Conservation (phyloP, 2,888 invertebrate genomes). For the Ptilodon capucinus region DNA sequence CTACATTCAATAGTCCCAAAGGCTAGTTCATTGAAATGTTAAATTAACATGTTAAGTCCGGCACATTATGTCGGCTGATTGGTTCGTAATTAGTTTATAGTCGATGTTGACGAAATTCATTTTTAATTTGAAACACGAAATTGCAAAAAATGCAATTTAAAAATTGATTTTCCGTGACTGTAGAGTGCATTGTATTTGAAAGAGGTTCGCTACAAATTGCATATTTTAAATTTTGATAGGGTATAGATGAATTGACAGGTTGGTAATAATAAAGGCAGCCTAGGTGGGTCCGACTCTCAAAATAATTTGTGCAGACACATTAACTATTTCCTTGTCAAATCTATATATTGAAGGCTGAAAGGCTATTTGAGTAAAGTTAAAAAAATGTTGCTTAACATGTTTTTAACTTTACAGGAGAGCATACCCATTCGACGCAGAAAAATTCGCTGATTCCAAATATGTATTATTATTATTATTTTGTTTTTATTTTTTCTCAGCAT, state of each 20-base stretch:
- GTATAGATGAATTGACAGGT: not conserved
- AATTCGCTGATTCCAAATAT: too few relatives aligned
- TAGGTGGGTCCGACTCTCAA: too few relatives aligned
- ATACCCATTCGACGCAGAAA: too few relatives aligned
- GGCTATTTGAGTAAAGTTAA: too few relatives aligned
- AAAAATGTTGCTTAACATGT: too few relatives aligned
- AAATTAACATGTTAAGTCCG: constrained; percentile 35
- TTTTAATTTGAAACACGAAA: not conserved
- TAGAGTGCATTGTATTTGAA: not conserved
- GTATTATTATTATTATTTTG: too few relatives aligned
- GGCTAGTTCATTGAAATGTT: constrained; percentile 21
- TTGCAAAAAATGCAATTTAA: not conserved
- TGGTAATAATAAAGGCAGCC: too few relatives aligned
- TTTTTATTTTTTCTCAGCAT: too few relatives aligned
- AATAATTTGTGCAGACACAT: too few relatives aligned
- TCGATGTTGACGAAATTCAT: not conserved
- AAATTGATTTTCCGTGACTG: constrained; percentile 1
- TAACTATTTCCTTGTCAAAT: too few relatives aligned
- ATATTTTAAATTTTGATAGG: not conserved
- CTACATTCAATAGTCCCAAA: constrained; percentile 19
- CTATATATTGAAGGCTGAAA: too few relatives aligned
- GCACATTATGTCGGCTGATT: constrained; percentile 20
- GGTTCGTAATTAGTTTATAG: constrained; percentile 28
- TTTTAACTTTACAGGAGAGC: too few relatives aligned
- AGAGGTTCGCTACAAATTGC: not conserved